Conservation (phyloP, 2,113 vertebrate genomes). For the Vimba vimba region DNA sequence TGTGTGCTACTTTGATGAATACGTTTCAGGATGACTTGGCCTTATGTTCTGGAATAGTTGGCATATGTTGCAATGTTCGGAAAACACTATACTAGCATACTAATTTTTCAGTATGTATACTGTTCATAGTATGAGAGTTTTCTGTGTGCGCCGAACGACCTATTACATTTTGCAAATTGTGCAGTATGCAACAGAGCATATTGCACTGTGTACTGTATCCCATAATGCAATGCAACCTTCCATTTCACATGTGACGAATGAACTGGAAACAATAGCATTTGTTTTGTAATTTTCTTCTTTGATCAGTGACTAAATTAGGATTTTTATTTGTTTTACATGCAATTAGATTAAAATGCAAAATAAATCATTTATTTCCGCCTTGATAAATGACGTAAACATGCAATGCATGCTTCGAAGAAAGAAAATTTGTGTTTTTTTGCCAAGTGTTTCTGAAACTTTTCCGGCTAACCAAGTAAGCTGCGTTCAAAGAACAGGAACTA, state of each 20-base stretch:
- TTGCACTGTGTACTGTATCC: conserved; percentile 5
- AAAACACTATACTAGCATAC: not conserved
- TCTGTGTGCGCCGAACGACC: not conserved
- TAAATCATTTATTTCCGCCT: not conserved
- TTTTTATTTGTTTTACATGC: not conserved
- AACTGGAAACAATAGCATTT: not conserved
- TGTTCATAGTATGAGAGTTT: not conserved
- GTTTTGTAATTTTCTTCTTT: not conserved
- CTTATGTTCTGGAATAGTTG: not conserved
- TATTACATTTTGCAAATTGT: not conserved
- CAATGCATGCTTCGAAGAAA: not conserved
- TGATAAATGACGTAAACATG: not conserved
- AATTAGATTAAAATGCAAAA: not conserved
- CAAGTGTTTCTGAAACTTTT: conserved; percentile 17
- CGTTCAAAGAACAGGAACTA: not conserved
- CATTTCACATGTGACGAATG: not conserved
- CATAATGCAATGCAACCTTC: not conserved
- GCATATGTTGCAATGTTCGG: not conserved
- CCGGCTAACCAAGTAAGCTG: not conserved
- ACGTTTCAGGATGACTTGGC: conserved; percentile 1
- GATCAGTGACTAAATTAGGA: not conserved
- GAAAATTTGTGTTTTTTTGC: not conserved
- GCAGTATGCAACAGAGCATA: conserved; percentile 1
- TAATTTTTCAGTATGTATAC: conserved; percentile 6
- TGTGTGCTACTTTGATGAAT: not conserved